phyloP scores from a whole-genome alignment of 2,888 invertebrate genomes.

The Salpingus planirostris region DNA sequence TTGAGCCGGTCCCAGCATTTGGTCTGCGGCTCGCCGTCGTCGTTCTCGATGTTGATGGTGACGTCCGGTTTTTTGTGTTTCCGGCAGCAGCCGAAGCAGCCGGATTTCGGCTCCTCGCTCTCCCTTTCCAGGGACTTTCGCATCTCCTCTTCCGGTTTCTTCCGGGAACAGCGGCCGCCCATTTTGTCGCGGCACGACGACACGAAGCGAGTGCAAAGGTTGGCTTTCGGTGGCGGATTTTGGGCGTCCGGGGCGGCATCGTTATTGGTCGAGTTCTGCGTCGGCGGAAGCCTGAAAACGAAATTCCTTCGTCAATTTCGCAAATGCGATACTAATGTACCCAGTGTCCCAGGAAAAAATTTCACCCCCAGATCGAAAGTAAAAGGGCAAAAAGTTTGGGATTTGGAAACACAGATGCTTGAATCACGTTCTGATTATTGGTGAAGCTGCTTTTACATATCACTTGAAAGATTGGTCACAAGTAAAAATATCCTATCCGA shows the following conservation, averaged over 20 bases:
- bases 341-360: no score
- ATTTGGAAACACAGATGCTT: no score
- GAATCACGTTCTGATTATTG: no score
- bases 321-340: no score
- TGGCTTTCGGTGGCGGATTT: constrained; percentile 21
- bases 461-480: no score
- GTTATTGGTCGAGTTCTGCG: constrained; percentile 20
- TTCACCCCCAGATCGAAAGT: no score
- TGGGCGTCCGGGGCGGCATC: constrained; percentile 12
- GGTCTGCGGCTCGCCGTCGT: constrained; percentile 32
- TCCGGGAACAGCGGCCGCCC: constrained; percentile 20
- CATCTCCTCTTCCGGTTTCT: constrained; percentile 7
- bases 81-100: constrained; percentile 42
- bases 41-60: constrained; percentile 36
- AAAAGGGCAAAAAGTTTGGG: no score
- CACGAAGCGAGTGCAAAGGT: constrained; percentile 27
- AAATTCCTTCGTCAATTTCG: no score
- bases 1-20: constrained; percentile 31
- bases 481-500: no score
- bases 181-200: constrained; percentile 25
- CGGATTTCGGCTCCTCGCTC: neutral
- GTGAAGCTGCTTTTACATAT: no score
- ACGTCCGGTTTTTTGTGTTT: constrained; percentile 20
- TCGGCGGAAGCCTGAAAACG: constrained; percentile 26
- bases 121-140: constrained; percentile 21